phyloP scores from a whole-genome alignment of 2,888 invertebrate species.

The Conchocele bisecta region DNA sequence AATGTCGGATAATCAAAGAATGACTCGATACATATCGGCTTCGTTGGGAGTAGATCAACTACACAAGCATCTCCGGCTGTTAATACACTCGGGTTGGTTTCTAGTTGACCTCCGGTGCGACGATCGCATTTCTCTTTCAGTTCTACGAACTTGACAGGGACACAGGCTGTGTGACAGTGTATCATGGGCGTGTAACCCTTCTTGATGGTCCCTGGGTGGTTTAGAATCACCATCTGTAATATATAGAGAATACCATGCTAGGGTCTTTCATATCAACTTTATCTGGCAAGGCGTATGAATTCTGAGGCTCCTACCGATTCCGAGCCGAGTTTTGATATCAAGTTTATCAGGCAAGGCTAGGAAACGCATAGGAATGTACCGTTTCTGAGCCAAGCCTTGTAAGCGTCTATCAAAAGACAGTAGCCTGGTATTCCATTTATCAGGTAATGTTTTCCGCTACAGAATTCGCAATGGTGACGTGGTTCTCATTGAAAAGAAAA shows the following conservation, averaged over 20 bases:
- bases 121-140: slow-evolving; percentile 99
- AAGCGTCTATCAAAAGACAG: too few species aligned
- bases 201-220: slow-evolving; percentile 99
- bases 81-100: slow-evolving; percentile 91
- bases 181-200: slow-evolving; percentile 99
- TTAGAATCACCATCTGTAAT: slow-evolving; percentile 93
- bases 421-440: too few species aligned
- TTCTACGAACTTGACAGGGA: slow-evolving; percentile 99
- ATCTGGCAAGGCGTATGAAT: too few species aligned
- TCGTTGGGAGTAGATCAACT: slow-evolving; percentile 94
- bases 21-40: slow-evolving; percentile 98
- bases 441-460: too few species aligned
- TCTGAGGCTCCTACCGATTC: too few species aligned
- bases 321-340: too few species aligned
- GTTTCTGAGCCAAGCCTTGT: too few species aligned
- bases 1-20: slow-evolving; percentile 99
- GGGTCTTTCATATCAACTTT: too few species aligned
- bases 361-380: too few species aligned
- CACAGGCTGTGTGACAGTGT: slow-evolving; percentile 99
- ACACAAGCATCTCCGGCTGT: slow-evolving; percentile 98
- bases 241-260: slow-evolving; percentile 1
- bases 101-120: slow-evolving; percentile 91
- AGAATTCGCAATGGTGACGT: too few species aligned
- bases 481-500: too few species aligned
- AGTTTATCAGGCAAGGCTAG: too few species aligned